Evolutionary conservation across 1,140 invertebrate species (phyloP), one percentile per base, ranked within the genome.

Genomic region (Rhyzopertha dominica): DNA sequence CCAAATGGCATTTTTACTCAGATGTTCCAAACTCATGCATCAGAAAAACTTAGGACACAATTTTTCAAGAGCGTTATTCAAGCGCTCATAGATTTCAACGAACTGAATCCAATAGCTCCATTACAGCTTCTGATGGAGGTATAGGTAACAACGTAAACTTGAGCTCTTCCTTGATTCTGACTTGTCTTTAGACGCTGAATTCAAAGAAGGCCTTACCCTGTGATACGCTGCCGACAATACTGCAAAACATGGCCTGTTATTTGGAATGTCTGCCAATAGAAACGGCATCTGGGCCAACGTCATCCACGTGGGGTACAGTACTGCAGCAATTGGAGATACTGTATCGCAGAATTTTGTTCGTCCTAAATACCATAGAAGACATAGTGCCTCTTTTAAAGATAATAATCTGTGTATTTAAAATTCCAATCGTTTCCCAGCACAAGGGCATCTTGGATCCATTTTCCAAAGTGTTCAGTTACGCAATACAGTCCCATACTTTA

Each of bases 1-100:
- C 91, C 92, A 0, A 95, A 97, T 70, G 93, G 93, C 43, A 86
- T 99, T 38, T 98, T 98, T 67, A 74, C 91, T 39, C 95, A 98
- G 74, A 84, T 99, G 54, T 98, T 98, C 67, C 83, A 95, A 71
- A 90, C 89, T 12, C 80, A 87, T 62, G 80, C 87, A 49, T 20
- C 67, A 79, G 83, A 88, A 58, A 73, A 74, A 23, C 76, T 79
- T 13, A 74, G 83, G 39, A 74, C 77, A 56, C 79, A 82, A 56
- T 95, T 98, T 65, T 96, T 96, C 74, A 90, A 87, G 64, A 95
- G 90, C 51, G 86, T 99, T 49, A 85, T 91, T 2, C 81, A 87
- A 59, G 88, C 94, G 0, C 72, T 99, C 47, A 77, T 88, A n/a
- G 95, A 99, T 70, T 99, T 99, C 71, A 87, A 87, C 62, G 96